Base-by-base conservation (phyloP, 1,140 invertebrate species). In the Oreohelix idahoensis region DNA sequence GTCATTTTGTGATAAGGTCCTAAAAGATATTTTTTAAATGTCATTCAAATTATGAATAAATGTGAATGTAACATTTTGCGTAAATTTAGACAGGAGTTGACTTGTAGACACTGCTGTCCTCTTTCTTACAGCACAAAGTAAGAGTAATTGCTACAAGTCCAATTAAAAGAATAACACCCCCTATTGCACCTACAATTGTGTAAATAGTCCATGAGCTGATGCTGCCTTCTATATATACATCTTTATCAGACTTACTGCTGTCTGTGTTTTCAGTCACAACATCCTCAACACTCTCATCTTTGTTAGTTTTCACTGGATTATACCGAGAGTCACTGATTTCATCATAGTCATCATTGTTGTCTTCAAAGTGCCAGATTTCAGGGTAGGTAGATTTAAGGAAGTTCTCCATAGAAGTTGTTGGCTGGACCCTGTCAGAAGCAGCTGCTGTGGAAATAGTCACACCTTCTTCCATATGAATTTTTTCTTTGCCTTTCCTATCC, bases 151-250 rank as follows among this genome's bases (percentile, higher is more conserved):
- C 87, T 17, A 89, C 83, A 23, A 89, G 79, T 35, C 89, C 89
- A 29, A 89, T 84, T n/a, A 89, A 80, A 0, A 89, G 78, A n/a
- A 89, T 86, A n/a, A 87, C 88, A 17, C 89, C 89, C 11, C 87
- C 88, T 20, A 88, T 84, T 20, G 88, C 86, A 1, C 89, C 89
- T 26, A 89, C 89, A 66, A 89, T 87, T 17, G 88, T 89, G 66
- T 89, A 89, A 53, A 89, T 88, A 38, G 88, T 89, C 88, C 88
- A 88, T 5, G 87, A 70, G 79, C 85, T 87, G 35, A 89, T 84
- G 29, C 35, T 51, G 0, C 70, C 84, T n/a, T 80, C 63, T 66
- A 66, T 8, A 66, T 66, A 66, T 32, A 32, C n/a, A 29, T 66
- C 29, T 10, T 13, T 8, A 8, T 29, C n/a, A 32, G 29, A 32